Conservation (phyloP, 2,797 vertebrate genomes). For the Hephaestus fuliginosus region DNA sequence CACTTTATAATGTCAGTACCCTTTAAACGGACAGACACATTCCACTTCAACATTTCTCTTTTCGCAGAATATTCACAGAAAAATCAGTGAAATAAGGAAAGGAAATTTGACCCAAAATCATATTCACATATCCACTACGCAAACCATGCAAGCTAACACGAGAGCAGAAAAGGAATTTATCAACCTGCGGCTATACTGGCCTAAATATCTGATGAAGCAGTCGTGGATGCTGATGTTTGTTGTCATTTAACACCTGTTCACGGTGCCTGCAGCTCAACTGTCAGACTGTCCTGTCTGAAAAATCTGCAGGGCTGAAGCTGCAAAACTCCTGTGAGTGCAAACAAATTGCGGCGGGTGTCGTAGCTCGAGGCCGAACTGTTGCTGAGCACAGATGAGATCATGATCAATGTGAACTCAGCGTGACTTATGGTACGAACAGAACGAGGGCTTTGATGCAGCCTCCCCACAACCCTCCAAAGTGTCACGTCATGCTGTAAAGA, state of each 20-base stretch:
- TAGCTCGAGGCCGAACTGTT: constrained; percentile 18
- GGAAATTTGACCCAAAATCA: background rate
- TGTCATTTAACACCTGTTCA: constrained; percentile 31
- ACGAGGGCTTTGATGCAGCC: background rate
- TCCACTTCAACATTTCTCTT: background rate
- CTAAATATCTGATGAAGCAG: constrained; percentile 1
- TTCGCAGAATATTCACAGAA: background rate
- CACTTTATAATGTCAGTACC: background rate
- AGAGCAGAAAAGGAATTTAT: background rate
- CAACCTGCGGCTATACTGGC: too few relatives aligned
- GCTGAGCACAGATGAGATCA: constrained; percentile 15
- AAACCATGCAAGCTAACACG: background rate
- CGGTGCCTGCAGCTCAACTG: constrained; percentile 27
- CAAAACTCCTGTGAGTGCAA: constrained; percentile 14
- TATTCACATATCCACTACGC: background rate
- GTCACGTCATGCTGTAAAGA: background rate
- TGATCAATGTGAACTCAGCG: background rate
- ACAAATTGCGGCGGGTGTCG: constrained; percentile 27
- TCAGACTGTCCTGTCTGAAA: background rate
- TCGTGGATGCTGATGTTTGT: constrained; percentile 10
- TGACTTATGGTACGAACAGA: background rate
- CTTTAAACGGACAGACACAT: background rate
- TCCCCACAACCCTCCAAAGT: background rate
- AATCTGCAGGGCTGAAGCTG: constrained; percentile 6
- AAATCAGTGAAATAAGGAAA: background rate